These are phyloP conservation scores for Oligia strigilis DNA, from an alignment of 2,888 invertebrate species.

Conservation along the genomic window DNA sequence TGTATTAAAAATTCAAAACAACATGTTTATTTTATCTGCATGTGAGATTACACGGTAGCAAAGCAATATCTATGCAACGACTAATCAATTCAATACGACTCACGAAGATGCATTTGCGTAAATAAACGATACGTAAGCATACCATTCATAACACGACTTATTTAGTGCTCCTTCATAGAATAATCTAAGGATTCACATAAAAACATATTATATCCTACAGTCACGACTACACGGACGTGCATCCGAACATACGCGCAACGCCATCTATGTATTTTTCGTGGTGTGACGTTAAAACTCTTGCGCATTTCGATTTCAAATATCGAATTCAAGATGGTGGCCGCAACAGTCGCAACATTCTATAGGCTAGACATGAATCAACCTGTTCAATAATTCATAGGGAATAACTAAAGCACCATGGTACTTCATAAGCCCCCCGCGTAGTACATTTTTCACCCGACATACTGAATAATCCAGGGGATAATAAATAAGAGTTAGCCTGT, in stretches of 20 bases:
- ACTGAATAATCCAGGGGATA: conserved; percentile 74
- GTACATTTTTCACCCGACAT: conserved; percentile 85
- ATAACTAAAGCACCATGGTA: conserved; percentile 80
- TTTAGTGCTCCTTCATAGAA: conserved; percentile 67
- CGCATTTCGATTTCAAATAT: conserved; percentile 71
- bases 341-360: conserved; percentile 71
- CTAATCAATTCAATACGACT: conserved; percentile 73
- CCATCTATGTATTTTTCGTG: conserved; percentile 65
- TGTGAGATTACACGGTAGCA: conserved; percentile 70
- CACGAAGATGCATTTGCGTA: conserved; percentile 76
- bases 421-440: conserved; percentile 84
- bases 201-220: conserved; percentile 61
- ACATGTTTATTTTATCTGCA: conserved; percentile 63
- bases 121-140: conserved; percentile 77
- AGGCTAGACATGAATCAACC: conserved; percentile 83
- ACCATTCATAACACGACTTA: conserved; percentile 75
- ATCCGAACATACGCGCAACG: conserved; percentile 54
- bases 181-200: conserved; percentile 66
- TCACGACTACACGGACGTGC: conserved; percentile 56
- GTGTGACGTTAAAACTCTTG: conserved; percentile 67
- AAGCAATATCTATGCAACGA: conserved; percentile 70
- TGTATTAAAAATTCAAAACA: conserved; percentile 69
- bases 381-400: conserved; percentile 87
- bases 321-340: conserved; percentile 75
- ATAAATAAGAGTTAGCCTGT: conserved; percentile 77